Conservation (phyloP, 2,113 vertebrate species). For the Onychostruthus taczanowskii region DNA sequence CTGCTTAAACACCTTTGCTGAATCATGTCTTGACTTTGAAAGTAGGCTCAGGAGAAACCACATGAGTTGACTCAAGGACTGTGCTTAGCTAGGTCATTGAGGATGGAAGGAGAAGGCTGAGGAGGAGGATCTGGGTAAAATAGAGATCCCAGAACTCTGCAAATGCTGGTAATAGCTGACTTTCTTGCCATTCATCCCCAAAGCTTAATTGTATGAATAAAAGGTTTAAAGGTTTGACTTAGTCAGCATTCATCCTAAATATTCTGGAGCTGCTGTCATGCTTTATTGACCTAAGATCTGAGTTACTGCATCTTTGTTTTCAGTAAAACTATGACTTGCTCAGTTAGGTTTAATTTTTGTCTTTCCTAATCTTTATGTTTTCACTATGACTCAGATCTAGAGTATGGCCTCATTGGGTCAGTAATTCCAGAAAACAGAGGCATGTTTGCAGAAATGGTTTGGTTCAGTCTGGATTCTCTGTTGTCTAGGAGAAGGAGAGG, state of each 20-base stretch:
- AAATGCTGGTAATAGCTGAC: neutral
- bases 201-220: neutral
- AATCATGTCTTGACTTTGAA: constrained; percentile 62
- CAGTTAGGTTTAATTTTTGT: neutral
- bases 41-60: constrained; percentile 42
- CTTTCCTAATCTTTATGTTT: neutral
- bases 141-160: neutral
- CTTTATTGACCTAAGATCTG: neutral
- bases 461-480: neutral
- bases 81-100: neutral
- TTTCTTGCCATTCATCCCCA: neutral
- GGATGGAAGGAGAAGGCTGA: neutral
- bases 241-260: neutral
- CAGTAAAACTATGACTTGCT: neutral
- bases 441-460: neutral
- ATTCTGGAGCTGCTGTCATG: neutral
- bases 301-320: neutral
- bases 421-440: neutral
- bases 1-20: constrained; percentile 55
- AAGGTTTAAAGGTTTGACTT: neutral
- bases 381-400: neutral
- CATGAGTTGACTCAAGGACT: constrained; percentile 41
- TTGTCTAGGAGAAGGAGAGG: neutral
- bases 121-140: neutral
- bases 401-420: accelerated